Base-by-base conservation (phyloP, 2,888 invertebrate species). In the Macrophya alboannulata region DNA sequence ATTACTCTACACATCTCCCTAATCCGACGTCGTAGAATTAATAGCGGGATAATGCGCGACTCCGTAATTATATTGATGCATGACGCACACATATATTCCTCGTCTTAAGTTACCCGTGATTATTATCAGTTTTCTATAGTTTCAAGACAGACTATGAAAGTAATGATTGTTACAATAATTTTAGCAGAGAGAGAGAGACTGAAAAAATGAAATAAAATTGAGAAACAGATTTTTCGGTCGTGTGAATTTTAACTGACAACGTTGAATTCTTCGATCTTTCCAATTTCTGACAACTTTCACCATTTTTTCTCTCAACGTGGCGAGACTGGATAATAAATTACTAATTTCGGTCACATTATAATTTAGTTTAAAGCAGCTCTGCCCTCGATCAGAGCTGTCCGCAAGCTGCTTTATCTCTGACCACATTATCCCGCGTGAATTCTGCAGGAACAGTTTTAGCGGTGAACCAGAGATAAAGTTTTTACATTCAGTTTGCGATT, bases 331-430 rank as follows among this genome's bases (percentile, higher is more conserved):
- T 21, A 21, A 9, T 15, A 45, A 74, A 74, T 45, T 45, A 74
- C n/a, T 43, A 43, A 74, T 45, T 40, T 74, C 45, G 17, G 45
- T 74, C 21, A 45, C 31, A 31, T 31, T 15, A 43, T 43, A 74
- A 74, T 74, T 74, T 31, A 74, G 43, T 74, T 31, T 12, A 5
- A 15, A 74, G 72, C 72, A 74, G 45, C 45, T 74, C 21, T 40
- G 21, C 21, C 21, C 37, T 15, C 40, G 40, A 71, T 71, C 71
- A 71, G 1, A 31, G 31, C 71, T 40, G 71, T 40, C 71, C 72
- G 72, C 72, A 74, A 74, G 71, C 72, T 21, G 72, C 72, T 74
- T 45, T 45, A 43, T n/a, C n/a, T 74, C 45, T 17, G 21, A 43
- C 45, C 72, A 21, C 43, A 74, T 43, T n/a, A 45, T n/a, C 72